Conservation (phyloP, 2,113 vertebrate species). For the Pardalotus punctatus region DNA sequence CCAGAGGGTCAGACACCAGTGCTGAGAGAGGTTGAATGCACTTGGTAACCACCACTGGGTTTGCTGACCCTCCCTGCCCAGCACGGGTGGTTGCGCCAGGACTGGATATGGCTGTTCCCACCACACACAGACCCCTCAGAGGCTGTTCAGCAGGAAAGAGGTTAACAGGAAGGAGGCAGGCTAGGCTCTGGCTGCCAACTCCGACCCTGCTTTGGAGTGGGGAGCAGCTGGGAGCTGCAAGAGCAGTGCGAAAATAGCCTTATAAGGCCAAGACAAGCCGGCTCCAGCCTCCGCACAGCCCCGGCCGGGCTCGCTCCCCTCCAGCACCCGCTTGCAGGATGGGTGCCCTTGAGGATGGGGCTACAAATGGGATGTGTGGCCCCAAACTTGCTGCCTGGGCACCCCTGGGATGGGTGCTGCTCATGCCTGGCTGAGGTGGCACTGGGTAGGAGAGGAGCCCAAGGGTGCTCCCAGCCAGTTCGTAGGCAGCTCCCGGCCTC, state of each 20-base stretch:
- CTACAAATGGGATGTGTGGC: background rate
- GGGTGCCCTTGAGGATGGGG: accelerated
- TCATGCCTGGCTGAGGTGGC: background rate
- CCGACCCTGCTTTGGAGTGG: slow-evolving; percentile 40
- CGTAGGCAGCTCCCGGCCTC: background rate
- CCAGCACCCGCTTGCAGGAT: background rate
- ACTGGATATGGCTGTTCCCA: background rate
- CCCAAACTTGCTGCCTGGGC: background rate
- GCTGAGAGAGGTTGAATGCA: background rate
- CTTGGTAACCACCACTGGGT: background rate
- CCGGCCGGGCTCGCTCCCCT: background rate
- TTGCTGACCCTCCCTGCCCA: background rate
- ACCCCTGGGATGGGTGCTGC: background rate
- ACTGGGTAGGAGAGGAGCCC: background rate
- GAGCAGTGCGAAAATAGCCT: slow-evolving; percentile 25
- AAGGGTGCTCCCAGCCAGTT: background rate
- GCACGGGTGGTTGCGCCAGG: background rate
- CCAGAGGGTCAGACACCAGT: background rate
- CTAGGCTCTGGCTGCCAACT: slow-evolving; percentile 3
- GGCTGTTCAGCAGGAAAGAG: background rate
- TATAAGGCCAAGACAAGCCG: slow-evolving; percentile 45
- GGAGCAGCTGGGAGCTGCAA: slow-evolving; percentile 42
- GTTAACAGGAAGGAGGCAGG: slow-evolving; percentile 24
- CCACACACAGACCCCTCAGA: background rate
- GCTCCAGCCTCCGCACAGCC: slow-evolving; percentile 19